Evolutionary conservation across 2,113 vertebrate species (phyloP), one percentile per base, ranked within the genome.

Genomic region (Orientallactaga bullata): DNA sequence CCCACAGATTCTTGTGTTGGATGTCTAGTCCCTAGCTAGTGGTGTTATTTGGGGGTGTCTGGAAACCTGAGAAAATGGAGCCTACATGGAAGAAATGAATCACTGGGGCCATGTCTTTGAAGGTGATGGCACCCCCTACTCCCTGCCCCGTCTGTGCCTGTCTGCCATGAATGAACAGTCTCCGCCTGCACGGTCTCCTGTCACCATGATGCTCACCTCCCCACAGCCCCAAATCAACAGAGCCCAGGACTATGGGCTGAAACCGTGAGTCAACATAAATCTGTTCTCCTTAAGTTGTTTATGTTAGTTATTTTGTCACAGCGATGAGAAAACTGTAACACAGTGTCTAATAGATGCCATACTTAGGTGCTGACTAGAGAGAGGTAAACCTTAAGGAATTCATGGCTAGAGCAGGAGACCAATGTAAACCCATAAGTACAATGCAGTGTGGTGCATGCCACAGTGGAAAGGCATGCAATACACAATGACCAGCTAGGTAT

Each of bases 371-470:
- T 61, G 30, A 73, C 69, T 26, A 83, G 42, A 88, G 58, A 32
- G 42, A 88, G 58, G 28, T 35, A 42, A 55, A 61, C 23, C 26
- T 15, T 18, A 55, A 76, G n/a, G 37, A 89, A 35, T 69, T 65
- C 51, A 11, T 26, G 55, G 55, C 23, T 82, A 39, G 37, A 26
- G 21, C 30, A 85, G 13, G 30, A 3, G 3, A 21, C 26, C 11
- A 55, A 23, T 15, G n/a, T 21, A 74, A 63, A 83, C n/a, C 63
- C 16, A 37, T 17, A 60, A 86, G 47, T 20, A 28, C 1, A 42
- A 8, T 1, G 4, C 11, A 1, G 28, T 8, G 1, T 51, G 32
- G 1, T 21, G 3, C 28, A 11, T 20, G 23, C 39, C 68, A 30
- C 35, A 5, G 0, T 5, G 39, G 16, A 74, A 69, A 93, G n/a